Evolutionary conservation across 2,113 vertebrate genomes (phyloP).

Genomic region (Phylloscopus trochilus): DNA sequence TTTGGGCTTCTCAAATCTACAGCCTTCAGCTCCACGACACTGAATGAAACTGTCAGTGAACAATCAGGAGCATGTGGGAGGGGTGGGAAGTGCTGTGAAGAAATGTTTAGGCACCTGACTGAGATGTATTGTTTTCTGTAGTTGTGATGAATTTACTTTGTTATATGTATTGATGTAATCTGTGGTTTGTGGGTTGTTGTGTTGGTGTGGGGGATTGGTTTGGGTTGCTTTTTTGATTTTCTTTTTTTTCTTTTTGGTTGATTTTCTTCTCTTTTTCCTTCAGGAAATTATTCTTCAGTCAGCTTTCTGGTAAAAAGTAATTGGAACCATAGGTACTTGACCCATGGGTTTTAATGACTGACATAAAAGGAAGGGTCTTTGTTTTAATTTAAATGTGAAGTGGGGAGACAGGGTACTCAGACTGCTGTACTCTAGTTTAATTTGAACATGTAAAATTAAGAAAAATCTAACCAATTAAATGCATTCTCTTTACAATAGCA

Average conservation of each 20-base stretch:
- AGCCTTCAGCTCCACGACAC: background rate
- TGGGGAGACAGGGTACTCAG: background rate
- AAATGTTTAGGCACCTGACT: background rate
- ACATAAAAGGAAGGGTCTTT: rapidly evolving
- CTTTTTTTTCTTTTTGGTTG: background rate
- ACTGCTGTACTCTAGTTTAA: background rate
- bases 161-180: background rate
- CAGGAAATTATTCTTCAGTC: background rate
- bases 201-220: background rate
- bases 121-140: background rate
- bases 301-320: background rate
- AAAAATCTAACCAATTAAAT: background rate
- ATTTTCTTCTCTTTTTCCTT: background rate
- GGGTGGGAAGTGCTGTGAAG: background rate
- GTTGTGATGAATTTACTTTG: background rate
- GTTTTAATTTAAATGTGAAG: background rate
- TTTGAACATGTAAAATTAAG: background rate
- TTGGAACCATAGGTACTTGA: background rate
- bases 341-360: background rate
- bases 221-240: background rate
- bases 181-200: background rate
- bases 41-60: background rate
- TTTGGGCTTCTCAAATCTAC: background rate
- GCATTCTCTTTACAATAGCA: background rate
- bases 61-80: background rate